Conservation (phyloP, 2,797 vertebrate species). For the Mormyrus hasselquistii region DNA sequence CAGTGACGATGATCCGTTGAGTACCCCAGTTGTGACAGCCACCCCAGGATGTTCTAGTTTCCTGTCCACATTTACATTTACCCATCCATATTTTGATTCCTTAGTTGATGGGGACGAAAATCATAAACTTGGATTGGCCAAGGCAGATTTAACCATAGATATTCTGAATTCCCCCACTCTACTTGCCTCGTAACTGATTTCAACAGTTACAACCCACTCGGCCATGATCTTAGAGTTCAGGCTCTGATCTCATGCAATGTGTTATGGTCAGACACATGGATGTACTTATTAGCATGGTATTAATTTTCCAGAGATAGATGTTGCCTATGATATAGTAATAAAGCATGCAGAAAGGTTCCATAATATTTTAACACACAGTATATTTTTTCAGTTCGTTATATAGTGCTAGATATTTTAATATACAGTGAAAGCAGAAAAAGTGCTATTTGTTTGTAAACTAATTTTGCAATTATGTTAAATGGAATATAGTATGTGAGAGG, state of each 20-base stretch:
- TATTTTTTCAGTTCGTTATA: neutral
- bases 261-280: conserved; percentile 34
- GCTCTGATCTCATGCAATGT: neutral
- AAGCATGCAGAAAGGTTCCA: conserved; percentile 6
- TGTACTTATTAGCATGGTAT: neutral
- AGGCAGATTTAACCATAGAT: conserved; percentile 79
- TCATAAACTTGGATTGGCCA: conserved; percentile 71
- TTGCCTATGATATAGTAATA: neutral
- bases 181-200: conserved; percentile 75
- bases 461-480: neutral
- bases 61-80: conserved; percentile 84
- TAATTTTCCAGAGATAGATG: neutral
- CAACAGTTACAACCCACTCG: neutral
- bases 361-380: neutral
- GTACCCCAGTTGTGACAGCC: conserved; percentile 78
- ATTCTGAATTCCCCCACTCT: conserved; percentile 89
- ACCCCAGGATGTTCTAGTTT: conserved; percentile 77
- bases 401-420: neutral
- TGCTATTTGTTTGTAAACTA: neutral
- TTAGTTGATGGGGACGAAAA: conserved; percentile 72
- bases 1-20: conserved; percentile 80
- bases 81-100: conserved; percentile 74
- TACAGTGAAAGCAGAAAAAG: neutral
- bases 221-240: neutral
- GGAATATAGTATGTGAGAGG: neutral